Evolutionary conservation across 2,113 vertebrate genomes (phyloP).

Genomic region (Brachirus orientalis): DNA sequence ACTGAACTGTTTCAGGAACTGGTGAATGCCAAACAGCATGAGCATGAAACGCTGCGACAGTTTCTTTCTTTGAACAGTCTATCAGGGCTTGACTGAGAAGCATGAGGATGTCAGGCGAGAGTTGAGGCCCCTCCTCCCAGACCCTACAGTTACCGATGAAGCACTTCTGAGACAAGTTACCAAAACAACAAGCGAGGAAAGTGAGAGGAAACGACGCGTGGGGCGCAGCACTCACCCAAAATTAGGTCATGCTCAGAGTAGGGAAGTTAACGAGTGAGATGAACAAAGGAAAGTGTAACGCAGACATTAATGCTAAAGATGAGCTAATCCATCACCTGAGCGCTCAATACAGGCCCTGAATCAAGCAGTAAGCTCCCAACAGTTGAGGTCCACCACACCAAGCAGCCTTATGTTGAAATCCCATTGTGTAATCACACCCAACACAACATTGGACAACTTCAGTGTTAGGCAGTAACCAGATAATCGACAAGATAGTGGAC

Average conservation of each 20-base stretch:
- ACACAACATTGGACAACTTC: not conserved
- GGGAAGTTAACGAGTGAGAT: no score
- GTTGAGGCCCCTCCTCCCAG: not conserved
- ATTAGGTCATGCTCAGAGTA: no score
- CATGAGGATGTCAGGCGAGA: slow-evolving; percentile 7
- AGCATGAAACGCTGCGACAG: slow-evolving; percentile 5
- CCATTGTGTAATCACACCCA: not conserved
- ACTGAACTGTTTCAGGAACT: slow-evolving; percentile 21
- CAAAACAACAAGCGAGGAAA: slow-evolving; percentile 18
- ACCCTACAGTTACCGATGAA: slow-evolving; percentile 10
- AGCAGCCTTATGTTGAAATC: not conserved
- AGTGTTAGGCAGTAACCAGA: not conserved
- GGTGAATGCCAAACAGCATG: slow-evolving; percentile 10
- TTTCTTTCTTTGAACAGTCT: not conserved
- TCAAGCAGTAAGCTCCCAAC: no score
- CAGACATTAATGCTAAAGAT: no score
- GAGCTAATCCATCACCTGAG: no score
- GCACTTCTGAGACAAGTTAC: slow-evolving; percentile 1
- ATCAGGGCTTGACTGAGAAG: slow-evolving; percentile 6
- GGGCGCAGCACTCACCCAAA: not conserved
- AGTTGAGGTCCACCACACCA: not conserved
- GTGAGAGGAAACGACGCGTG: slow-evolving; percentile 10
- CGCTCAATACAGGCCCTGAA: no score
- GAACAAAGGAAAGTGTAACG: no score
- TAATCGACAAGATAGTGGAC: not conserved